Evolutionary conservation across 2,888 invertebrate genomes (phyloP), one percentile per base, ranked within the genome.

Genomic region (Bombyx huttoni): DNA sequence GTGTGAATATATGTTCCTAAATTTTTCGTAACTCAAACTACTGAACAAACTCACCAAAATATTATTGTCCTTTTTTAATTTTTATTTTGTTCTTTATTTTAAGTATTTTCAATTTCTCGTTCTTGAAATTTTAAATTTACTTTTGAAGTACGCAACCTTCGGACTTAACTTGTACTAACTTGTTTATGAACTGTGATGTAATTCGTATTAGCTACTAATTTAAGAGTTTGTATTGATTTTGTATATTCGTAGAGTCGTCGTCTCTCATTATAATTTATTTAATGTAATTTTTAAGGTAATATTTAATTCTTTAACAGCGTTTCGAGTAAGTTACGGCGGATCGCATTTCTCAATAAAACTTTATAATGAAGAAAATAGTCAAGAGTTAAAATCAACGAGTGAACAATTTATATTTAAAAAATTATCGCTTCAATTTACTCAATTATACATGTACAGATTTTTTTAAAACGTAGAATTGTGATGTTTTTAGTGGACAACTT

Each of bases 101-200:
- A 78, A 77, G 72, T 78, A 70, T 68, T 74, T 68, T 62, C 63
- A 62, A 68, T 72, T 70, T 62, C 61, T 68, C 73, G 71, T 68
- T 67, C 64, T 69, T 71, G 40, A 10, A 75, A 65, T 64, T 70
- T 60, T 64, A 62, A 65, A 10, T 40, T 81, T 75, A 78, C 76
- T 81, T 85, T 78, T 75, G 70, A 81, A 79, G 76, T 76, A 78
- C 62, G 70, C 73, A 79, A 79, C 75, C 40, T 40, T 8, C 12
- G 12, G 12, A 40, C 78, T 73, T 81, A 80, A 78, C 74, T 75
- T 73, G 77, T 69, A 77, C 77, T 84, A 84, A 84, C 82, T 84
- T 88, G 73, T 87, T 87, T 87, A 87, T 87, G 84, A 88, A 88
- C 88, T 88, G 88, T 88, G 88, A 88, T 88, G 88, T 87, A 83